A percentile compares a stretch with the other conserved stretches of the same genome.
phyloP scores from a whole-genome alignment of 2,113 vertebrate genomes.

The Pimephales promelas region DNA sequence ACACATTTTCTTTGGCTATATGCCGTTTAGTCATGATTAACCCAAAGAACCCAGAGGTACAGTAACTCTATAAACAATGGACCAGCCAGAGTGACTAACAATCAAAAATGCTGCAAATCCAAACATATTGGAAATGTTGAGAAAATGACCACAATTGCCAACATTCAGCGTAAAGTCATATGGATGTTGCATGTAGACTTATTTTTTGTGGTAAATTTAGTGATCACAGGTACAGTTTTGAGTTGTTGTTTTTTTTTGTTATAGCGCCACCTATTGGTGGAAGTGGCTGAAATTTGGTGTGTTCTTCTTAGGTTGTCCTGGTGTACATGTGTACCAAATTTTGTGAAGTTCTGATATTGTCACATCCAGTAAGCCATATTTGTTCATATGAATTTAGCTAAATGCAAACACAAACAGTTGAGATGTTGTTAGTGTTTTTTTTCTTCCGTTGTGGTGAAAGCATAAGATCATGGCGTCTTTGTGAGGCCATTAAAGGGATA shows the following conservation, averaged over 20 bases:
- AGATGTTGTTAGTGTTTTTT: constrained; percentile 79
- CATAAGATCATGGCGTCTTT: constrained; percentile 58
- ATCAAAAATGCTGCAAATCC: background rate
- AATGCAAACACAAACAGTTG: background rate
- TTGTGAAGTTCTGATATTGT: background rate
- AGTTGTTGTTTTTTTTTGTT: background rate
- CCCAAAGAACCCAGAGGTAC: background rate
- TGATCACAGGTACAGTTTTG: background rate
- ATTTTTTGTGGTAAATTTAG: background rate
- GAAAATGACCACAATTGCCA: background rate
- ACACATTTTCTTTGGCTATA: background rate
- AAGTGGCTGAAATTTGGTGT: background rate
- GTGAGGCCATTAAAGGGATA: constrained; percentile 50
- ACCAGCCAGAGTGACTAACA: background rate
- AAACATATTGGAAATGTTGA: background rate
- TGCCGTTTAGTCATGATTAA: background rate
- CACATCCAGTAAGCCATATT: background rate
- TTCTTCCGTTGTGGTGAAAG: constrained; percentile 87
- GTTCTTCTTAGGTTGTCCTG: too few species aligned
- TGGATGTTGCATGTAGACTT: background rate
- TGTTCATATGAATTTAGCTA: background rate
- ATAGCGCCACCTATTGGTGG: background rate
- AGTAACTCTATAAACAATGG: background rate
- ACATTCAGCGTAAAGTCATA: background rate
- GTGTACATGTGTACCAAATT: background rate